These are phyloP conservation scores for Pogonomyrmex californicus DNA, from an alignment of 1,140 invertebrate genomes.

Conservation along the genomic window DNA sequence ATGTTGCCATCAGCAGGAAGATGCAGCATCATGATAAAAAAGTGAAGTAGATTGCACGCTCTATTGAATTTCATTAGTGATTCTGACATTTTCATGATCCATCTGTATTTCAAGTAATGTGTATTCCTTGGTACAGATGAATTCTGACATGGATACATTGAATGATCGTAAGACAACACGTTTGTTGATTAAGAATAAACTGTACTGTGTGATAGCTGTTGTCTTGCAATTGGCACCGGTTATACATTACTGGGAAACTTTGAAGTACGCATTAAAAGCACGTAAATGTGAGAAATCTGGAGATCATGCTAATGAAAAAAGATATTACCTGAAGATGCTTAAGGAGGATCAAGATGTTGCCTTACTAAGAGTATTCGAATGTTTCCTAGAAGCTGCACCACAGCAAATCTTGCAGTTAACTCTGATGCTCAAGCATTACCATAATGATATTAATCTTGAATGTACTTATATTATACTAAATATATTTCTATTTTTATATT, in stretches of 20 bases:
- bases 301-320: conserved; percentile 86
- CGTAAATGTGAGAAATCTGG: conserved; percentile 84
- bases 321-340: conserved; percentile 92
- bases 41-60: conserved; percentile 72
- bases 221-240: conserved; percentile 87
- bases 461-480: conserved; percentile 79
- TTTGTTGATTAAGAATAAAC: conserved; percentile 54
- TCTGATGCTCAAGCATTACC: conserved; percentile 88
- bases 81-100: not conserved
- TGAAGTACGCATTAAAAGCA: conserved; percentile 88
- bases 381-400: conserved; percentile 96
- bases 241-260: conserved; percentile 87
- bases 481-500: conserved; percentile 23
- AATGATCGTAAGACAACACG: conserved; percentile 24
- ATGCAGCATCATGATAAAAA: conserved; percentile 86
- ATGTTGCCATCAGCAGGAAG: conserved; percentile 86
- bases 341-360: conserved; percentile 95
- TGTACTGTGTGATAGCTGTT: conserved; percentile 71
- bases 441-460: conserved; percentile 83
- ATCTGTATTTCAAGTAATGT: not conserved
- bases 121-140: conserved; percentile 55
- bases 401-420: conserved; percentile 95
- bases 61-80: not conserved
- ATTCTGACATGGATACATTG: not conserved
- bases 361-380: conserved; percentile 95